Conservation (phyloP, 2,888 invertebrate species). For the Tenthredo notha region DNA sequence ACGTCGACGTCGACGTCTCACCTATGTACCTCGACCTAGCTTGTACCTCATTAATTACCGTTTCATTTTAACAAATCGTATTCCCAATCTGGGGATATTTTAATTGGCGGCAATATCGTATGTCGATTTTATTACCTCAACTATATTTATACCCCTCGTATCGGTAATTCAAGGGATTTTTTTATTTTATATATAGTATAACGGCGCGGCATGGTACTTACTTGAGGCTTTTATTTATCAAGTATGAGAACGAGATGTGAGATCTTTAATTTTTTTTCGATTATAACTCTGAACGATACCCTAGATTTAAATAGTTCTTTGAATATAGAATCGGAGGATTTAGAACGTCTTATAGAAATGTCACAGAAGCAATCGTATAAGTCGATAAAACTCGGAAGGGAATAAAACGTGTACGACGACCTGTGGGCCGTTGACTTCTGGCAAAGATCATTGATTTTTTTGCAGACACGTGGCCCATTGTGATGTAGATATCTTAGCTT, state of each 20-base stretch:
- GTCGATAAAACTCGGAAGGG: not conserved
- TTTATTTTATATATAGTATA: not conserved
- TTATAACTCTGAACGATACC: not conserved
- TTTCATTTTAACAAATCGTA: conserved; percentile 8
- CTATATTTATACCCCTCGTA: not conserved
- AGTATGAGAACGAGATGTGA: too few species aligned
- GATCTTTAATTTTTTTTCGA: too few species aligned
- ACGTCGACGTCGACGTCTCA: conserved; percentile 25
- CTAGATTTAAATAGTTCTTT: not conserved
- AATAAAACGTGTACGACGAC: conserved; percentile 14
- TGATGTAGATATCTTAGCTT: conserved; percentile 34
- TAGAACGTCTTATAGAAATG: not conserved
- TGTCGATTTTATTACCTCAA: not conserved
- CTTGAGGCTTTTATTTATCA: too few species aligned
- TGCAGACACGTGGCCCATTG: conserved; percentile 20
- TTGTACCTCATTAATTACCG: conserved; percentile 35
- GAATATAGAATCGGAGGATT: not conserved
- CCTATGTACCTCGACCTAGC: conserved; percentile 18
- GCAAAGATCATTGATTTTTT: conserved; percentile 36
- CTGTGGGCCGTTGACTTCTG: conserved; percentile 37
- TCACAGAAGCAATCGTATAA: not conserved
- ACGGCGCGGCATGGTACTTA: too few species aligned
- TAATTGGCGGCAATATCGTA: conserved; percentile 14
- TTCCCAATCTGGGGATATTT: conserved; percentile 9
- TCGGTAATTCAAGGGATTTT: not conserved